Evolutionary conservation across 2,888 invertebrate genomes (phyloP).

Genomic region (Branchipolynoe longqiensis): DNA sequence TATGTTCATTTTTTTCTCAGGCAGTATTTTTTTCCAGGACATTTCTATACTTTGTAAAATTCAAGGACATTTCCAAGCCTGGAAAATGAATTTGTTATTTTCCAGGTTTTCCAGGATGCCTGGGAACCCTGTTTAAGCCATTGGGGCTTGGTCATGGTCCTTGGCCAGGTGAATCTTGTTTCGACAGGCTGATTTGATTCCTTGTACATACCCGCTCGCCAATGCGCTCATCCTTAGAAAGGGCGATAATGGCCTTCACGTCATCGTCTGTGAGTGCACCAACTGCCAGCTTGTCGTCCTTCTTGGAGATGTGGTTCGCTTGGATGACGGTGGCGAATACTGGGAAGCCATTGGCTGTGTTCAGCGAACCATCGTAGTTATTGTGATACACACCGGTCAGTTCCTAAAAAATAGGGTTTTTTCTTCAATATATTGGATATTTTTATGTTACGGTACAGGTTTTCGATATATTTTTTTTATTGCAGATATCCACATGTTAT

Average conservation of each 20-base stretch:
- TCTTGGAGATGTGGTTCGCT: slow-evolving; percentile 96
- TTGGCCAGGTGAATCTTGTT: no score
- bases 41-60: no score
- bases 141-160: no score
- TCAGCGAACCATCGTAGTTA: slow-evolving; percentile 97
- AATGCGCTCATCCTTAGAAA: slow-evolving; percentile 89
- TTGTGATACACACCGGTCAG: slow-evolving; percentile 95
- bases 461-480: no score
- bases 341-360: slow-evolving; percentile 93
- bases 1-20: no score
- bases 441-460: not conserved
- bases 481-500: no score
- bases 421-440: not conserved
- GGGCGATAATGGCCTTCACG: slow-evolving; percentile 85
- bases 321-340: slow-evolving; percentile 98
- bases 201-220: slow-evolving; percentile 87
- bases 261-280: slow-evolving; percentile 98
- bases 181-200: no score
- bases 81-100: no score
- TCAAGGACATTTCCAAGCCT: no score
- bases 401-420: slow-evolving; percentile 80
- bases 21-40: no score
- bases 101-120: no score
- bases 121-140: no score
- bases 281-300: slow-evolving; percentile 95